These are phyloP conservation scores for Stenichneumon culpator DNA, from an alignment of 2,888 invertebrate genomes.

Conservation along the genomic window DNA sequence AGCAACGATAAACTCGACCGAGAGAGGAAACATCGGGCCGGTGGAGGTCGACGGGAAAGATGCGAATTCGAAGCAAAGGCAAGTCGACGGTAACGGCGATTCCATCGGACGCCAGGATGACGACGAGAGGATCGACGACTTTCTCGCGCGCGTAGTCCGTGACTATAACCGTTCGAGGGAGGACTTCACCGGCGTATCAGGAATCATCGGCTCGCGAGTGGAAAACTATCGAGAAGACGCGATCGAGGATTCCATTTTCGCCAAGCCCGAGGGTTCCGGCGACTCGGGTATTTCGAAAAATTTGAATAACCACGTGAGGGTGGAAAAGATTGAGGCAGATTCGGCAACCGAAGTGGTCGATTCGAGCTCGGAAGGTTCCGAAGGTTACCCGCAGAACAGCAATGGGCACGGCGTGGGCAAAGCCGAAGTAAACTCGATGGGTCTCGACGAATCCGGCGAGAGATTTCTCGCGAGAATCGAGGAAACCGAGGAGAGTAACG, in stretches of 20 bases:
- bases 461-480: constrained; percentile 32
- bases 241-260: constrained; percentile 40
- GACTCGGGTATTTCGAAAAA: constrained; percentile 32
- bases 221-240: constrained; percentile 14
- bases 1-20: not conserved
- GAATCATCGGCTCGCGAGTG: constrained; percentile 6
- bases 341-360: constrained; percentile 55
- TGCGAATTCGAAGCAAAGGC: not conserved
- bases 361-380: not conserved
- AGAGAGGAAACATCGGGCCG: constrained; percentile 15
- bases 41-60: constrained; percentile 43
- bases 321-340: constrained; percentile 67
- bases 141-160: constrained; percentile 43
- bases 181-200: constrained; percentile 12
- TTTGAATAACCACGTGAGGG: constrained; percentile 51
- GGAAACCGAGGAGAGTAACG: constrained; percentile 28
- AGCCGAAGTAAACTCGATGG: not conserved
- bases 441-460: constrained; percentile 7
- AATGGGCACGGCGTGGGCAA: not conserved
- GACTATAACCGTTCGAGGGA: constrained; percentile 58
- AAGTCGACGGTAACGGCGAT: constrained; percentile 45
- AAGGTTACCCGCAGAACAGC: not conserved
- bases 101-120: constrained; percentile 43
- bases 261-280: constrained; percentile 40
- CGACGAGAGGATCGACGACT: constrained; percentile 63